These are phyloP conservation scores for Nephrotoma guestfalica DNA, from an alignment of 2,888 invertebrate species.

Conservation along the genomic window DNA sequence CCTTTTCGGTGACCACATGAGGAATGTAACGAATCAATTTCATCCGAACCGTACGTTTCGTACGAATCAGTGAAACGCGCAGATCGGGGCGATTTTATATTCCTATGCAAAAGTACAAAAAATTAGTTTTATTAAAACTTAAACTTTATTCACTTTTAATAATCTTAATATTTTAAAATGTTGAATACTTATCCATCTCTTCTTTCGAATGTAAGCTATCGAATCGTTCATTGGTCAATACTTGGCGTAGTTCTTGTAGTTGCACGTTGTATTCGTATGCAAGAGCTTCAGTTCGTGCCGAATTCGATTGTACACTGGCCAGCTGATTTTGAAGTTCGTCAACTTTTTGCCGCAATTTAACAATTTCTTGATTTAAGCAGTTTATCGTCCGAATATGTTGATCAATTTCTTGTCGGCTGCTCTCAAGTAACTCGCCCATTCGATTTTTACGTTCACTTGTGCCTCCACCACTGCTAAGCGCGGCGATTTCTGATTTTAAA, in stretches of 20 bases:
- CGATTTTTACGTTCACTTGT: not conserved
- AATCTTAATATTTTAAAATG: conserved; percentile 7
- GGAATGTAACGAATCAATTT: not conserved
- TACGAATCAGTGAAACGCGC: not conserved
- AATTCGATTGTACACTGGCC: conserved; percentile 20
- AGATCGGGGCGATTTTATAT: not conserved
- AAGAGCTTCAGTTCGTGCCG: conserved; percentile 21
- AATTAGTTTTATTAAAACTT: not conserved
- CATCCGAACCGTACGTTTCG: not conserved
- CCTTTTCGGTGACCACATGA: not conserved
- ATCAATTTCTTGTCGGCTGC: conserved; percentile 42
- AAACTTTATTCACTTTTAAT: not conserved
- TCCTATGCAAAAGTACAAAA: not conserved
- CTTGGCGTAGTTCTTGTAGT: conserved; percentile 25
- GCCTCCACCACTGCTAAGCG: conserved; percentile 32
- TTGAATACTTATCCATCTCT: conserved; percentile 11
- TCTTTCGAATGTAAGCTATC: conserved; percentile 17
- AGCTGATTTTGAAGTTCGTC: conserved; percentile 21
- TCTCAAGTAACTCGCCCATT: conserved; percentile 39
- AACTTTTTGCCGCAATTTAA: conserved; percentile 20
- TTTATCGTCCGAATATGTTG: conserved; percentile 22
- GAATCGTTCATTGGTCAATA: conserved; percentile 27
- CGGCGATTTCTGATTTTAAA: conserved; percentile 32
- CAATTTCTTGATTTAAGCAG: conserved; percentile 22
- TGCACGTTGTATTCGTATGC: conserved; percentile 25